phyloP scores from a whole-genome alignment of 2,113 vertebrate species.

The Labeo rohita region DNA sequence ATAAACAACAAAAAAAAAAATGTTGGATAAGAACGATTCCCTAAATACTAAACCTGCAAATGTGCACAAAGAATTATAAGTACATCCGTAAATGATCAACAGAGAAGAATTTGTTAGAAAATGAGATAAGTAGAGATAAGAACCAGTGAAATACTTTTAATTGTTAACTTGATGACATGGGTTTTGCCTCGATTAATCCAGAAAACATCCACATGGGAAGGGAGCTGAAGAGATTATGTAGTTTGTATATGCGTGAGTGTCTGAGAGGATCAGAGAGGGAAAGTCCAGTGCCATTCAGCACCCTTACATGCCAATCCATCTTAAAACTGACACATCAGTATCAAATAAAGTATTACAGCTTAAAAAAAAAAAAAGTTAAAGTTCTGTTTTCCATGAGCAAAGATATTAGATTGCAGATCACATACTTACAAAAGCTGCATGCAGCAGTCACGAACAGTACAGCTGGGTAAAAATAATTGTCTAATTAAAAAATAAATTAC shows the following conservation, averaged over 20 bases:
- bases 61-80: not conserved
- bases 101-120: not conserved
- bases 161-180: slow-evolving; percentile 37
- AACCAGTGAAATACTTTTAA: not conserved
- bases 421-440: not conserved
- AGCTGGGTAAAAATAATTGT: not conserved
- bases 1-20: not conserved
- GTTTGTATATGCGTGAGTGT: not conserved
- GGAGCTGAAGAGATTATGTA: slow-evolving; percentile 14
- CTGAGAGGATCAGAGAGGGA: not conserved
- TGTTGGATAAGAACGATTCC: not conserved
- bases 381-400: no score
- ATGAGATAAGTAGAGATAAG: not conserved
- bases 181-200: slow-evolving; percentile 46
- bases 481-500: not conserved
- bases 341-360: not conserved
- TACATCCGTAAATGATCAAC: not conserved
- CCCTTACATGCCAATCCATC: not conserved
- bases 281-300: not conserved
- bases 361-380: no score
- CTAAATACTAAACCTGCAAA: not conserved
- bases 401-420: no score
- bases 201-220: slow-evolving; percentile 2
- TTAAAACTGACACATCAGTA: not conserved
- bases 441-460: not conserved